Evolutionary conservation across 2,888 invertebrate species (phyloP).

Genomic region (Onchidella celtica): DNA sequence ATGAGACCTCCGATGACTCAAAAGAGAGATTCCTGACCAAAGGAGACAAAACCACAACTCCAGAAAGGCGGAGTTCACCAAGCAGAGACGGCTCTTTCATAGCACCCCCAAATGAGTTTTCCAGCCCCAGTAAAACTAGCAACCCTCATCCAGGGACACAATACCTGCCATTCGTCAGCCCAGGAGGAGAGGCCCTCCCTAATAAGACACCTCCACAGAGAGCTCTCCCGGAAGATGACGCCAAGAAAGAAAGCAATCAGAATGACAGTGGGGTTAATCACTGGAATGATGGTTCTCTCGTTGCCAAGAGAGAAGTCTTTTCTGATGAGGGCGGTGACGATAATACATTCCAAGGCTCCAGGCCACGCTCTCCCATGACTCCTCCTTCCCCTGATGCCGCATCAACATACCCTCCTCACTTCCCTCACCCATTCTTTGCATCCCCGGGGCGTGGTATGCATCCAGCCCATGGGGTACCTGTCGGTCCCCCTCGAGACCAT

Average conservation of each 20-base stretch:
- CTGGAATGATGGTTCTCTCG: slow-evolving; percentile 22
- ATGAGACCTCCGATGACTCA: neutral
- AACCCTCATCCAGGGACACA: neutral
- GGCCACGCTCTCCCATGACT: slow-evolving; percentile 10
- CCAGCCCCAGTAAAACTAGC: neutral
- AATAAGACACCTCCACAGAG: neutral
- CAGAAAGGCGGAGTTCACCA: neutral
- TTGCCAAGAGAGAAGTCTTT: slow-evolving; percentile 36
- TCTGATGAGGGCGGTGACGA: slow-evolving; percentile 46
- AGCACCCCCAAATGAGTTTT: neutral
- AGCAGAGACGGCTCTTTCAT: neutral
- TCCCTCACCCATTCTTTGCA: slow-evolving; percentile 35
- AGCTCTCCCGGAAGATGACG: neutral
- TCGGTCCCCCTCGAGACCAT: slow-evolving; percentile 34
- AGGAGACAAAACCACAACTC: neutral
- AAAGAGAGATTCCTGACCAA: neutral
- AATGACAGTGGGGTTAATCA: no score
- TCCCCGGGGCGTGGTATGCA: neutral
- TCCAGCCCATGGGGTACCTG: neutral
- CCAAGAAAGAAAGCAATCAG: neutral
- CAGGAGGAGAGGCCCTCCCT: neutral
- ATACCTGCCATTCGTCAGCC: neutral
- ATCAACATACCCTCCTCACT: slow-evolving; percentile 36
- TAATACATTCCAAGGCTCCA: slow-evolving; percentile 3
- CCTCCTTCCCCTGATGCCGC: slow-evolving; percentile 41